Base-by-base conservation (phyloP, 1,140 invertebrate genomes). In the Camponotus vicinus region DNA sequence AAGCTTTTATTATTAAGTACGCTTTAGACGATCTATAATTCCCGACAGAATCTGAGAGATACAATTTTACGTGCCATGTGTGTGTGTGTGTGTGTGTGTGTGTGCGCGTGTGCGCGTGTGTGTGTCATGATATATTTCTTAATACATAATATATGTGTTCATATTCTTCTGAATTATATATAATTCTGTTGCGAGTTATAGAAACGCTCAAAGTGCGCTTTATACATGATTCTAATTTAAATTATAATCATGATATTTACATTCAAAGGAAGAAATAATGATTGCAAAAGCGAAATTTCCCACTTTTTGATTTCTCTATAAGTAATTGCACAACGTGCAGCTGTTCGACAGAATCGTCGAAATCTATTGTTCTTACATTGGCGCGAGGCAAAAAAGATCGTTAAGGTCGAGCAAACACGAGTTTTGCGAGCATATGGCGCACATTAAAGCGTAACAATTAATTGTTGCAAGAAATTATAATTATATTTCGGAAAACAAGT, bases 311-410 rank as follows among this genome's bases (percentile, higher is more conserved):
- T 9, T 63, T 32, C 61, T 63, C 15, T 13, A 32, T 4, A 40
- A 32, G 4, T 63, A 34, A 63, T 63, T 63, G 15, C 27, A 8
- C 34, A 63, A 63, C 27, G 32, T 32, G 61, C 32, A 63, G 61
- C 61, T 32, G 61, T 63, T 63, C 61, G 61, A 63, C 45, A 49
- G 45, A 49, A 49, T 63, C 27, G 61, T 63, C 61, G 32, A 63
- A 63, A 63, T 63, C 32, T 11, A 32, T 27, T 32, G 11, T 63
- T 63, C 61, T 34, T 11, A 32, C 61, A 32, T 61, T 27, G 11
- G 61, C 32, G 13, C 3, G 27, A 27, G 11, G 1, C 13, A 63
- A 63, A 63, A 27, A 63, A 63, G 61, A 32, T 63, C 61, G 27
- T 63, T 63, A 63, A 27, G 21, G 61, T 32, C 61, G 13, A 27